phyloP scores from a whole-genome alignment of 2,113 vertebrate species.

The Baryphthengus martii region DNA sequence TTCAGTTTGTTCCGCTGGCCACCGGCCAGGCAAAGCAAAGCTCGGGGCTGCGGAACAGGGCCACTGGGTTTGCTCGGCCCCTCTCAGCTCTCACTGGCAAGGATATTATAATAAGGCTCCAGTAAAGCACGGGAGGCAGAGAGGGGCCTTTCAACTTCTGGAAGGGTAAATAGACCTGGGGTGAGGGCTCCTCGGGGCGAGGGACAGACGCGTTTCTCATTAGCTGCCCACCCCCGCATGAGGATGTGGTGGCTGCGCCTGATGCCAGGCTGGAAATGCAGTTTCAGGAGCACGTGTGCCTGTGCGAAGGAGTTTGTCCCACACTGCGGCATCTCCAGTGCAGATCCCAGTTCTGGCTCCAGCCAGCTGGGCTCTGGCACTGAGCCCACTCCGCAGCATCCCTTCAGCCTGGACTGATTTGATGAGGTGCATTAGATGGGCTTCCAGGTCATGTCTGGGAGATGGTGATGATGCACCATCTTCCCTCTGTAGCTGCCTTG shows the following conservation, averaged over 20 bases:
- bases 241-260: neutral
- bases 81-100: conserved; percentile 53
- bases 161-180: neutral
- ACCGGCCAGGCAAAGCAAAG: conserved; percentile 73
- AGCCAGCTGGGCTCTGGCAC: neutral
- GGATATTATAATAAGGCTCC: conserved; percentile 50
- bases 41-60: conserved; percentile 47
- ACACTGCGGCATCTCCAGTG: neutral
- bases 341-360: neutral
- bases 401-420: neutral
- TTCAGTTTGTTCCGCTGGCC: conserved; percentile 65
- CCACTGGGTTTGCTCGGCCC: conserved; percentile 40
- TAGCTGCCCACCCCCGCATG: neutral
- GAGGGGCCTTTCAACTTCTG: conserved; percentile 13
- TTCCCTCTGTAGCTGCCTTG: neutral
- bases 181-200: fast-evolving
- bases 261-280: neutral
- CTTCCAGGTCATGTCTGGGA: neutral
- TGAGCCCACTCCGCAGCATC: neutral
- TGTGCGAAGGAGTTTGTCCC: neutral
- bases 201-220: conserved; percentile 67
- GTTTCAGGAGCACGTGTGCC: neutral
- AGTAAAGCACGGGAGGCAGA: conserved; percentile 57
- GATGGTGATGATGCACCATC: neutral
- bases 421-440: neutral